Conservation (phyloP, 2,797 vertebrate species). For the Pangasius larnaudii region DNA sequence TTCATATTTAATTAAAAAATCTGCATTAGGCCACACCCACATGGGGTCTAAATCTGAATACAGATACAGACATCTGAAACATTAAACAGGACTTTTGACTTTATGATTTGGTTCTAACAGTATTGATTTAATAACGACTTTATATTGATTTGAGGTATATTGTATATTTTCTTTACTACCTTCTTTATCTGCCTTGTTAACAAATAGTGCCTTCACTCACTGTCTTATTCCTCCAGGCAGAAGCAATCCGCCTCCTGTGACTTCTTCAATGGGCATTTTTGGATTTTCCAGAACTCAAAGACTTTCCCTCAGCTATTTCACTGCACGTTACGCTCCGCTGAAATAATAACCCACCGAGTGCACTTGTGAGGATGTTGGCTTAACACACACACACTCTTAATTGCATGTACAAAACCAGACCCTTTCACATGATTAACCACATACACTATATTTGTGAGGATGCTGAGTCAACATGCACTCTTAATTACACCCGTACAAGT, state of each 20-base stretch:
- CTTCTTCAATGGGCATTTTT: background rate
- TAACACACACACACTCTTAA: constrained; percentile 14
- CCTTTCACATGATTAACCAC: constrained; percentile 8
- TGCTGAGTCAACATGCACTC: background rate
- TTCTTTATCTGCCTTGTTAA: background rate
- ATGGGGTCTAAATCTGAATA: background rate
- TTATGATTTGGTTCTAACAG: background rate
- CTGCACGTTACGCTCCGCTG: background rate
- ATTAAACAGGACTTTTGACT: background rate
- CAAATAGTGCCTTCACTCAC: background rate
- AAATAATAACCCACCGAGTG: background rate
- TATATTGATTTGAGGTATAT: background rate
- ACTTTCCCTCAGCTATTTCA: background rate
- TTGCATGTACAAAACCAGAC: constrained; percentile 17
- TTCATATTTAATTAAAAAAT: background rate
- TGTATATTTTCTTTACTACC: background rate
- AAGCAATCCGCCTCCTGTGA: background rate
- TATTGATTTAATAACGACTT: background rate
- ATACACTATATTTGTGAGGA: constrained; percentile 7
- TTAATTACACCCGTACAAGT: constrained; percentile 3
- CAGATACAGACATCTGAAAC: background rate
- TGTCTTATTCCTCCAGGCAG: background rate
- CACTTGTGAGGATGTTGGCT: background rate
- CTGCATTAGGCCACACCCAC: background rate
- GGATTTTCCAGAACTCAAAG: background rate